phyloP scores from a whole-genome alignment of 2,888 invertebrate species.

The Sialis fuliginosa region DNA sequence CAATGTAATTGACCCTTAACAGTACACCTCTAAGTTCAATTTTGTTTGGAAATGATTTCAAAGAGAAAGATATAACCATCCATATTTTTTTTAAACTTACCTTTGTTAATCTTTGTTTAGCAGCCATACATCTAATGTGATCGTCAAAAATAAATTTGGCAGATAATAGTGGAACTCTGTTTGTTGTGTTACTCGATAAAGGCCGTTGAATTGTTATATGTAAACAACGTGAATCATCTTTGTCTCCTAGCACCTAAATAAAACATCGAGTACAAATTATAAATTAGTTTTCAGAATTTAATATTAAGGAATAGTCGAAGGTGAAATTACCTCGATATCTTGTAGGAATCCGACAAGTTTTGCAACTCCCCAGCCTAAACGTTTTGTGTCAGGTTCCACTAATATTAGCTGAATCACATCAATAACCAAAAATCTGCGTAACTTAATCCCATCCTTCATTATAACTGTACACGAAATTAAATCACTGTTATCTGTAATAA shows the following conservation, averaged over 20 bases:
- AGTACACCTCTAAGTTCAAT: too few relatives aligned
- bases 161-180: conserved; percentile 61
- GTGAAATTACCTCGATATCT: conserved; percentile 61
- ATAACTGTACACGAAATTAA: conserved; percentile 91
- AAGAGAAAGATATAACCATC: too few relatives aligned
- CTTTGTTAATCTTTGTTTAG: conserved; percentile 76
- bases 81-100: too few relatives aligned
- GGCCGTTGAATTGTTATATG: conserved; percentile 86
- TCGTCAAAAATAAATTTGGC: conserved; percentile 96
- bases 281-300: too few relatives aligned
- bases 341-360: conserved; percentile 90
- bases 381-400: conserved; percentile 89
- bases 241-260: conserved; percentile 65
- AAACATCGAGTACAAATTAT: neutral
- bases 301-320: too few relatives aligned
- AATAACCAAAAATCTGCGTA: conserved; percentile 88
- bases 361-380: conserved; percentile 94
- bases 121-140: conserved; percentile 97
- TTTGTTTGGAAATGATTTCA: too few relatives aligned
- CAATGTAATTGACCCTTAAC: too few relatives aligned
- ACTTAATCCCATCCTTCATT: conserved; percentile 75
- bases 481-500: conserved; percentile 81
- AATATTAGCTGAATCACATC: conserved; percentile 89
- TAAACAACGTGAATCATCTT: conserved; percentile 88
- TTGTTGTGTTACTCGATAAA: conserved; percentile 37